Evolutionary conservation across 1,140 invertebrate genomes (phyloP), one percentile per base, ranked within the genome.

Genomic region (Phymastichus coffea): DNA sequence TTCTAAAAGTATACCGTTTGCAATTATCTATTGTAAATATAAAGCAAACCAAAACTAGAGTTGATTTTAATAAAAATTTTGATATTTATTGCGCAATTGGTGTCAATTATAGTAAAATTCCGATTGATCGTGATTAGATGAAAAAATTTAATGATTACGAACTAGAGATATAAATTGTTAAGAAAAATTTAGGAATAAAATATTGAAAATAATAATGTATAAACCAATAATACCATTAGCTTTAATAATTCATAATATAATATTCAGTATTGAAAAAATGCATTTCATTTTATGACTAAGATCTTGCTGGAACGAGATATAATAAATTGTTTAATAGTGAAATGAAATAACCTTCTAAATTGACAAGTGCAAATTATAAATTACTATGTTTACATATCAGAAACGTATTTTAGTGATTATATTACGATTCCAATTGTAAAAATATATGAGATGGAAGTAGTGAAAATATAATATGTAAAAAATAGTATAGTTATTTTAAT

Each of bases 221-320:
- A 35, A 15, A 23, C 1, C 1, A 53, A 28, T 20, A 15, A 8
- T 25, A 2, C 30, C 15, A 9, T 1, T 46, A 35, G n/a, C 2
- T 25, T 33, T 9, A 30, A 43, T n/a, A 10, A 19, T 4, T 15
- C 1, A 44, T 25, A 17, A n/a, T 4, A 33, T 23, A 48, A 30
- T 35, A 53, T 3, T 6, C 25, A 23, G 25, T 51, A 26, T 41
- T 40, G 12, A 28, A 43, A 40, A 53, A 15, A 48, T 17, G 19
- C 48, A 38, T 48, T 38, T 28, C 17, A 44, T 33, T 9, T 7
- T 25, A 46, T 17, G 19, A 25, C 22, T 55, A 6, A 30, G 35
- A 35, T 60, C 41, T 60, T 54, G 41, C 41, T 47, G 41, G 48
- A 47, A 43, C 49, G 46, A 60, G 47, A 60, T 54, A 19, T 38